Conservation (phyloP, 2,888 invertebrate species). For the Eristalinus sepulchralis region DNA sequence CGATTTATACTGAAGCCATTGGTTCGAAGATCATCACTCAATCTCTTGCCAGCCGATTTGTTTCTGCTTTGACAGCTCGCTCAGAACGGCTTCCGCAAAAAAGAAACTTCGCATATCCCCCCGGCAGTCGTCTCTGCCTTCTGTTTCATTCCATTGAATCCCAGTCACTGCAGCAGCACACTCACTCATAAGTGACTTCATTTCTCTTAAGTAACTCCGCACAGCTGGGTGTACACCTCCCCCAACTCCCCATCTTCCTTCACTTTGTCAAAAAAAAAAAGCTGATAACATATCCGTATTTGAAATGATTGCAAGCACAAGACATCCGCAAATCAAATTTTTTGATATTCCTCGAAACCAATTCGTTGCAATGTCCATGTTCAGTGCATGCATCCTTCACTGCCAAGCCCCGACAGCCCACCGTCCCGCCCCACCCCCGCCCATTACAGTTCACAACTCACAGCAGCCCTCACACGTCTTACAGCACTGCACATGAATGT, state of each 20-base stretch:
- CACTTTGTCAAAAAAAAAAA: not conserved
- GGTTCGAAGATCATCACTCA: not conserved
- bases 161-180: not conserved
- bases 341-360: constrained; percentile 35
- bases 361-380: constrained; percentile 62
- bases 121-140: not conserved
- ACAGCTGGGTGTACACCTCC: not conserved
- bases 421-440: no score
- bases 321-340: constrained; percentile 57
- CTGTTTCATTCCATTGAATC: not conserved
- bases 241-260: not conserved
- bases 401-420: not conserved
- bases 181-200: not conserved
- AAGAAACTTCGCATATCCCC: not conserved
- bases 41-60: not conserved
- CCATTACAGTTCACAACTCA: not conserved
- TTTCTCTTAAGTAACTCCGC: not conserved
- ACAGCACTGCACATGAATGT: constrained; percentile 37
- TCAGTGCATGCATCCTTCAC: constrained; percentile 33
- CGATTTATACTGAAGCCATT: no score
- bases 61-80: not conserved
- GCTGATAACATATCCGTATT: not conserved
- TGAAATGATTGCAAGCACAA: constrained; percentile 33
- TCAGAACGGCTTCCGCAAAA: not conserved
- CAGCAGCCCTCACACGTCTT: not conserved